phyloP scores from a whole-genome alignment of 2,113 vertebrate species.

The Varanus komodoensis region DNA sequence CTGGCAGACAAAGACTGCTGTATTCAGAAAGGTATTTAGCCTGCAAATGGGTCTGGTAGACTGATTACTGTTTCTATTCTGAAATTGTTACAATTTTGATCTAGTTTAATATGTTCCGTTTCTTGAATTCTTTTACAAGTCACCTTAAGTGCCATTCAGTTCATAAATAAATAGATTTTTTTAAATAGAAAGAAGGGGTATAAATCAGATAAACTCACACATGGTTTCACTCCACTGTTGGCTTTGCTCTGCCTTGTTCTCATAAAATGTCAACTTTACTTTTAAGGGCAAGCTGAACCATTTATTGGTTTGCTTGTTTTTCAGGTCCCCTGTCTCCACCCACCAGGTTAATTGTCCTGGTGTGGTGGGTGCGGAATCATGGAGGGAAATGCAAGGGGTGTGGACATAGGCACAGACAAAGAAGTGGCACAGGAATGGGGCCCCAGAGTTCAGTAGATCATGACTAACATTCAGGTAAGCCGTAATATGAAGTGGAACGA shows the following conservation, averaged over 20 bases:
- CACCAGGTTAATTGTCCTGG: slow-evolving; percentile 56
- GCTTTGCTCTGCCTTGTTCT: slow-evolving; percentile 7
- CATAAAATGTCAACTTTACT: background rate
- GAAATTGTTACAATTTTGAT: too few relatives aligned
- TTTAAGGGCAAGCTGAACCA: slow-evolving; percentile 27
- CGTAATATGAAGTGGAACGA: slow-evolving; percentile 21
- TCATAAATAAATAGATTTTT: too few relatives aligned
- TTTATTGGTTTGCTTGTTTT: slow-evolving; percentile 50
- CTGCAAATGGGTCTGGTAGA: too few relatives aligned
- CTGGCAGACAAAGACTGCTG: too few relatives aligned
- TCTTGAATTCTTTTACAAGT: too few relatives aligned
- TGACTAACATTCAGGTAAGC: slow-evolving; percentile 55
- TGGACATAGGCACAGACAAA: slow-evolving; percentile 49
- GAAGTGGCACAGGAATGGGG: slow-evolving; percentile 59
- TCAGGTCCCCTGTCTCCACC: slow-evolving; percentile 51
- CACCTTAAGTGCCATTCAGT: too few relatives aligned
- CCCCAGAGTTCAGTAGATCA: background rate
- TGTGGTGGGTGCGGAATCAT: slow-evolving; percentile 21
- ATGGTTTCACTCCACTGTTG: background rate
- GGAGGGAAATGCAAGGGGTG: slow-evolving; percentile 51
- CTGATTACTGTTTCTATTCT: too few relatives aligned
- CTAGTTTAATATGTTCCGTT: too few relatives aligned
- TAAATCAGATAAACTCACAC: background rate
- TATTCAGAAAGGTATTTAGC: too few relatives aligned
- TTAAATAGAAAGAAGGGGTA: too few relatives aligned